Conservation (phyloP, 2,113 vertebrate genomes). For the Entomyzon cyanotis region DNA sequence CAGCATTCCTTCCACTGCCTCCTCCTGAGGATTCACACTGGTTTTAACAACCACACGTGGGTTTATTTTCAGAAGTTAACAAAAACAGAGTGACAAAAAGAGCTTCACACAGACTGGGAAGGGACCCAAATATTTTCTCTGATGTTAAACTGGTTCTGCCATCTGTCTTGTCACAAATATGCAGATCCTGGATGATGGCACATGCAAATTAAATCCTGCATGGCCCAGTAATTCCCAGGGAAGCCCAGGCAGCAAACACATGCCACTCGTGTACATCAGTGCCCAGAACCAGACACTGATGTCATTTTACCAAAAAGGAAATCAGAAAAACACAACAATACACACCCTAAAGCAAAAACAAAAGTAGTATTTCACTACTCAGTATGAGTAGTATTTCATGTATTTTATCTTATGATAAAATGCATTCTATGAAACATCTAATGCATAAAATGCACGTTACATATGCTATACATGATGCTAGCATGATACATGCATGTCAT, state of each 20-base stretch:
- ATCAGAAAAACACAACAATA: background rate
- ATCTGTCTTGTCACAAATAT: background rate
- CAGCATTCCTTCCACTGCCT: background rate
- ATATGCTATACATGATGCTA: no score
- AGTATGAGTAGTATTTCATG: rapidly evolving
- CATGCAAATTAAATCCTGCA: rapidly evolving
- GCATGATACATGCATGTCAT: rapidly evolving
- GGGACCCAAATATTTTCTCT: background rate
- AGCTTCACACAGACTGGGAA: background rate
- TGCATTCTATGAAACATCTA: background rate
- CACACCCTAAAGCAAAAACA: background rate
- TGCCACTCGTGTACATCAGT: rapidly evolving
- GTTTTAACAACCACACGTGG: background rate
- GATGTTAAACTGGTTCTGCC: background rate
- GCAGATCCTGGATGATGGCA: background rate
- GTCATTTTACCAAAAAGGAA: background rate
- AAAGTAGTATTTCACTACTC: background rate
- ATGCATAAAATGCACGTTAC: background rate
- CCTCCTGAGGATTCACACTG: background rate
- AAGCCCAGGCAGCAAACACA: background rate
- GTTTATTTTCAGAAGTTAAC: background rate
- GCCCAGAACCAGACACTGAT: rapidly evolving
- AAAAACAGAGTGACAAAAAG: background rate
- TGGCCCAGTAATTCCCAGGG: background rate
- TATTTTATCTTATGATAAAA: background rate